phyloP scores from a whole-genome alignment of 2,113 vertebrate species.

The Brachyistius frenatus region DNA sequence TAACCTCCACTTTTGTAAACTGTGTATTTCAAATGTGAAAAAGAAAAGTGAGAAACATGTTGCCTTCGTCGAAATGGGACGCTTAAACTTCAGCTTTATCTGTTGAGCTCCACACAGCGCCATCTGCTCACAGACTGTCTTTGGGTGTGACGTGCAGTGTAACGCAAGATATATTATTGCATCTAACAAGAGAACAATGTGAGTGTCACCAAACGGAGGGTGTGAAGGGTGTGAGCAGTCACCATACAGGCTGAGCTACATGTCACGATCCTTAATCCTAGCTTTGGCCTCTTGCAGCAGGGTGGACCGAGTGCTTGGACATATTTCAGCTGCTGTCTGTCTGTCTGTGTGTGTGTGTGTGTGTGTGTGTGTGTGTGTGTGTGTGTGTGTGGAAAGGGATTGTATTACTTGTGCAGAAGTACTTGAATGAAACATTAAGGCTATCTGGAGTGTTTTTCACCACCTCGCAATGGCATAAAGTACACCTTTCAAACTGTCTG shows the following conservation, averaged over 20 bases:
- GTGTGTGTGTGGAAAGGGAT: not conserved
- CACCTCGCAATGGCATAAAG: not conserved
- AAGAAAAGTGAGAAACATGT: not conserved
- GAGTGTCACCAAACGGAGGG: conserved; percentile 43
- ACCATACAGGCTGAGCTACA: conserved; percentile 51
- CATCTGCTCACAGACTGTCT: conserved; percentile 16
- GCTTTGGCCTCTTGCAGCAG: conserved; percentile 20
- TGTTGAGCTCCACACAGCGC: conserved; percentile 1
- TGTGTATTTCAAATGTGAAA: too few relatives aligned
- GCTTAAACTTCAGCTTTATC: not conserved
- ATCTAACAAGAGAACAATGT: conserved; percentile 31
- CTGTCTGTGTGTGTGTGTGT: not conserved
- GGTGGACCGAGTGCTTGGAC: conserved; percentile 30
- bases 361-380: conserved; percentile 13
- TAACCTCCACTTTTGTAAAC: too few relatives aligned
- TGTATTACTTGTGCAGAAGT: conserved; percentile 9
- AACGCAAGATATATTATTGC: conserved; percentile 17
- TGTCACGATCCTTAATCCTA: conserved; percentile 49
- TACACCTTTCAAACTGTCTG: conserved; percentile 6
- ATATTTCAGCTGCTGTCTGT: conserved; percentile 34
- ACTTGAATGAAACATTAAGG: conserved; percentile 23
- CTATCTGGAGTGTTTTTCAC: not conserved
- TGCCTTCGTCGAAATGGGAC: not conserved
- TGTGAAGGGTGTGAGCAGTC: conserved; percentile 60
- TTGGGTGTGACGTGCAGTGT: conserved; percentile 36